A percentile compares a stretch with the other conserved stretches of the same genome.
phyloP scores from a whole-genome alignment of 2,797 vertebrate genomes.

The Microtus californicus region DNA sequence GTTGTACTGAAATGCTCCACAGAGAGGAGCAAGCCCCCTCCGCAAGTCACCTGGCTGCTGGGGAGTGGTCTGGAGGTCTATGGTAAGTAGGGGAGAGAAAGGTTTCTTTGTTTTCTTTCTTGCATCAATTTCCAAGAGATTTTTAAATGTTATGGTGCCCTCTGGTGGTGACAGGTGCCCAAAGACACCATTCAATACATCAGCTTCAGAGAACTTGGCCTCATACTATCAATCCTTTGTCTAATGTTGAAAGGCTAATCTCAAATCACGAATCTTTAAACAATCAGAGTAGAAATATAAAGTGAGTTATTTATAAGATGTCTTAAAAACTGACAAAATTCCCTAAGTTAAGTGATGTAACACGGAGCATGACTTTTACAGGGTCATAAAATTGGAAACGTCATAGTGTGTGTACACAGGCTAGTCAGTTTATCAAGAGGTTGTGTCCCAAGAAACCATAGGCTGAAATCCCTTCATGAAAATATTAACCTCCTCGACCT shows the following conservation, averaged over 20 bases:
- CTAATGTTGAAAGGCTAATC: conserved; percentile 23
- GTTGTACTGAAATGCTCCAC: conserved; percentile 81
- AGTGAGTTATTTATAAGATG: neutral
- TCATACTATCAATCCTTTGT: neutral
- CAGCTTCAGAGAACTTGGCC: conserved; percentile 8
- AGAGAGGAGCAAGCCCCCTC: conserved; percentile 82
- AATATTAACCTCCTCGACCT: too few relatives aligned
- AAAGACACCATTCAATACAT: neutral
- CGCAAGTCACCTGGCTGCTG: conserved; percentile 86
- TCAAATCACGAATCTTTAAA: conserved; percentile 18
- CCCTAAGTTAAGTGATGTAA: too few relatives aligned
- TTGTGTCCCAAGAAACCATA: too few relatives aligned
- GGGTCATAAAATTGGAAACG: too few relatives aligned
- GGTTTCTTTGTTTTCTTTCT: neutral
- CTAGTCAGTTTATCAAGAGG: too few relatives aligned
- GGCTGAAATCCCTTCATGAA: too few relatives aligned
- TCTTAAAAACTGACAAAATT: neutral
- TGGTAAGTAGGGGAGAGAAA: conserved; percentile 68
- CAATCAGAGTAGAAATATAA: neutral
- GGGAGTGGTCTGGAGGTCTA: conserved; percentile 80
- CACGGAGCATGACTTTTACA: too few relatives aligned
- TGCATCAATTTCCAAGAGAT: neutral
- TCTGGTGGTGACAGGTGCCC: neutral
- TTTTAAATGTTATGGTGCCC: neutral
- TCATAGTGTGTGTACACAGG: too few relatives aligned